Percentiles rank a stretch among this genome's conserved stretches.
phyloP scores from a whole-genome alignment of 2,797 vertebrate genomes.

The Tenualosa ilisha region DNA sequence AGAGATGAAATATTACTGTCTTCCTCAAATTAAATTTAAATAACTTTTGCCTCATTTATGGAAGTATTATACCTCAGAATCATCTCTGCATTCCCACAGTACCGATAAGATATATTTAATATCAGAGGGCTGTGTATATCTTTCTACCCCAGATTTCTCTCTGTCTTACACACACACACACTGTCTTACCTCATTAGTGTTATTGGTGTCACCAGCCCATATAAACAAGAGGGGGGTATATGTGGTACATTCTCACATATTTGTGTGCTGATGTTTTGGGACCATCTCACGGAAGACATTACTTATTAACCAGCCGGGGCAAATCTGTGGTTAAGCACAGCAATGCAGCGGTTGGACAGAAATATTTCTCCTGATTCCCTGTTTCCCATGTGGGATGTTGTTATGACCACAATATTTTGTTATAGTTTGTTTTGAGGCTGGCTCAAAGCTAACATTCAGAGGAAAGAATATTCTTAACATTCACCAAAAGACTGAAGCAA shows the following conservation, averaged over 20 bases:
- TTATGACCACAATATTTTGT: slow-evolving; percentile 19
- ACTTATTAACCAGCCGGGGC: slow-evolving; percentile 4
- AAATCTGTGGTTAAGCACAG: not conserved
- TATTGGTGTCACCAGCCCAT: not conserved
- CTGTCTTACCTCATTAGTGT: slow-evolving; percentile 11
- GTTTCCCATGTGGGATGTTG: not conserved
- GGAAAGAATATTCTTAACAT: not conserved
- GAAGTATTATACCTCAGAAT: too few species aligned
- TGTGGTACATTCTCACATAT: slow-evolving; percentile 12
- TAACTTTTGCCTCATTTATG: not conserved
- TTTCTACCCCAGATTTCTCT: not conserved
- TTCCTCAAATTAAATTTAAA: not conserved
- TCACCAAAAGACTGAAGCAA: not conserved
- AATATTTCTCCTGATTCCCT: not conserved
- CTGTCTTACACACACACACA: not conserved
- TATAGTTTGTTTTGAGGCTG: not conserved
- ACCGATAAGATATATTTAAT: not conserved
- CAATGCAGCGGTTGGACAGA: not conserved
- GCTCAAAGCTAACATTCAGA: not conserved
- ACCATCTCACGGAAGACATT: not conserved
- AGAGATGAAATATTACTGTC: not conserved
- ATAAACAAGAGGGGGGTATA: slow-evolving; percentile 2
- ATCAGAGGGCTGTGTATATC: not conserved
- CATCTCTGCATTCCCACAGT: not conserved
- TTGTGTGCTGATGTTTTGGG: not conserved